Percentiles rank a stretch among this genome's conserved stretches.
phyloP scores from a whole-genome alignment of 2,797 vertebrate species.

The Falco peregrinus region DNA sequence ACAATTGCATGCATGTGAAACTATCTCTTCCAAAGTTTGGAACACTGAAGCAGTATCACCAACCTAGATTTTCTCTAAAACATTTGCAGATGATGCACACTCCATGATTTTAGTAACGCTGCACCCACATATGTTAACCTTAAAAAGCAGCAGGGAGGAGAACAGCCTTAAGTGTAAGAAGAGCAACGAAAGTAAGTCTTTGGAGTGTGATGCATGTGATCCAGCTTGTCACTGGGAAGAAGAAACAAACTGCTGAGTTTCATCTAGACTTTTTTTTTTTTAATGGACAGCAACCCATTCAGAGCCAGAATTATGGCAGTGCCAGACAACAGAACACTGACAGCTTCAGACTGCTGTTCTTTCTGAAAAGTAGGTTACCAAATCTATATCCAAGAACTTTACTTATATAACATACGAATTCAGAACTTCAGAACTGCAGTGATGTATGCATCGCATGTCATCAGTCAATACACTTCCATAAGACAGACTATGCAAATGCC shows the following conservation, averaged over 20 bases:
- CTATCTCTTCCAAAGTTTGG: not conserved
- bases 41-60: not conserved
- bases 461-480: not conserved
- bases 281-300: not conserved
- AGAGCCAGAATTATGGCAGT: not conserved
- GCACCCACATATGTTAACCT: not conserved
- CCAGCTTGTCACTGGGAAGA: not conserved
- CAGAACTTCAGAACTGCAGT: not conserved
- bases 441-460: fast-evolving
- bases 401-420: not conserved
- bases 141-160: not conserved
- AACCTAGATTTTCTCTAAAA: not conserved
- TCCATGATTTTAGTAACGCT: not conserved
- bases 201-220: not conserved
- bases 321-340: not conserved
- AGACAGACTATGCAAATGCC: not conserved
- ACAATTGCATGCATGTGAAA: not conserved
- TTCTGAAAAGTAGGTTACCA: not conserved
- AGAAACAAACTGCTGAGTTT: not conserved
- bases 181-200: not conserved
- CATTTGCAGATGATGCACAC: not conserved
- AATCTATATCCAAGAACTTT: not conserved
- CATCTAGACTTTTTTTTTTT: not conserved
- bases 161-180: not conserved
- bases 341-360: not conserved